phyloP scores from a whole-genome alignment of 2,797 vertebrate genomes.

The Spondyliosoma cantharus region DNA sequence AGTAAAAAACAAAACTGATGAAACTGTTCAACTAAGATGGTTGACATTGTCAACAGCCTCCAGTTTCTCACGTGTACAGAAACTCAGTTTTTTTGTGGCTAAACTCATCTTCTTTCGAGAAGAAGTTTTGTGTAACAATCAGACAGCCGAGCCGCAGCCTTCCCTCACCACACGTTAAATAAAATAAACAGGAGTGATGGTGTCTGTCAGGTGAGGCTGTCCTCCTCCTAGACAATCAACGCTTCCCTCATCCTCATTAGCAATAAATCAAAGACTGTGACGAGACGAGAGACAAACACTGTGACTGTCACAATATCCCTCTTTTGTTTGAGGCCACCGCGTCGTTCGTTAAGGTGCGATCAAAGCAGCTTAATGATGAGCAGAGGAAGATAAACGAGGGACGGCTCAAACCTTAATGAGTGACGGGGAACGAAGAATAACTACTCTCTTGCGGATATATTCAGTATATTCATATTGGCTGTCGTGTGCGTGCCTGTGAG shows the following conservation, averaged over 20 bases:
- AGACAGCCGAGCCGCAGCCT: not conserved
- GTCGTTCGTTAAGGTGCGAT: conserved; percentile 62
- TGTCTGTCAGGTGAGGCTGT: conserved; percentile 27
- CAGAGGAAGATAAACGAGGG: conserved; percentile 59
- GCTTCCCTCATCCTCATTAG: conserved; percentile 54
- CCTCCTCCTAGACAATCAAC: conserved; percentile 46
- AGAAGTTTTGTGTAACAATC: conserved; percentile 9
- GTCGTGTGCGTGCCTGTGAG: conserved; percentile 37
- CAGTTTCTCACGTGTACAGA: not conserved
- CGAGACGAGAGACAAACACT: conserved; percentile 52
- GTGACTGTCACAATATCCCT: conserved; percentile 55
- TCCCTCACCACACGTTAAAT: conserved; percentile 2
- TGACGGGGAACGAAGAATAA: conserved; percentile 58
- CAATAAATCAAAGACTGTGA: conserved; percentile 62
- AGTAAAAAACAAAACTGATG: too few relatives aligned
- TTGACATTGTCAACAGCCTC: not conserved
- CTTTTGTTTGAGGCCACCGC: conserved; percentile 58
- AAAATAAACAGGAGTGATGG: not conserved
- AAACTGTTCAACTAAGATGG: too few relatives aligned
- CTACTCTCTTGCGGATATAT: conserved; percentile 62
- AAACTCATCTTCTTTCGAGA: conserved; percentile 11
- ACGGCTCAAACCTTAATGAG: conserved; percentile 65
- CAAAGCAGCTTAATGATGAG: conserved; percentile 75
- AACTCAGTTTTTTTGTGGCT: not conserved
- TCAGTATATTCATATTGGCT: conserved; percentile 55